Percentiles rank a stretch among this genome's conserved stretches.
These are phyloP conservation scores for Mionectes macconnelli DNA, from an alignment of 2,113 vertebrate species.

Conservation along the genomic window DNA sequence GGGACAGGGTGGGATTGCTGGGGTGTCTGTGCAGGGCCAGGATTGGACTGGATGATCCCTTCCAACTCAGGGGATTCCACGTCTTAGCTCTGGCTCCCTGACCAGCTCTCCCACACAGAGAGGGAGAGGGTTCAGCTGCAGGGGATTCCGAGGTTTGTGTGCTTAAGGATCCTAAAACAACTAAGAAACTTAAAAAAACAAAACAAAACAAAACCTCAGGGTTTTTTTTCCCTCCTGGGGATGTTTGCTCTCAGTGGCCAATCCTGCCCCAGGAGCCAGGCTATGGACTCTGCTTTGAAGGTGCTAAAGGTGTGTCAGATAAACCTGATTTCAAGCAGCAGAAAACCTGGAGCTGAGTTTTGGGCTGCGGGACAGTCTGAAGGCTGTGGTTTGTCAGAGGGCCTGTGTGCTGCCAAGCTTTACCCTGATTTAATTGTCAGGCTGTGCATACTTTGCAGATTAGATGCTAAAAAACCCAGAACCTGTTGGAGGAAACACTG, in stretches of 20 bases:
- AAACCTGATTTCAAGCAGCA: not conserved
- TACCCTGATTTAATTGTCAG: not conserved
- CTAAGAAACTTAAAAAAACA: slow-evolving; percentile 79
- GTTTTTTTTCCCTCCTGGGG: not conserved
- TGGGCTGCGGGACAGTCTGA: not conserved
- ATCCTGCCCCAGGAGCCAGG: not conserved
- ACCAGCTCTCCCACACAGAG: accelerated
- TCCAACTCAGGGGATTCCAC: not conserved
- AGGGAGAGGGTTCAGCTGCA: not conserved
- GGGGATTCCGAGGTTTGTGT: slow-evolving; percentile 89
- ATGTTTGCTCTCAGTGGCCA: not conserved
- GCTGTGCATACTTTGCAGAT: accelerated
- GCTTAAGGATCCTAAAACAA: slow-evolving; percentile 95
- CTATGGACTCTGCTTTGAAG: not conserved
- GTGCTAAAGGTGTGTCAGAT: not conserved
- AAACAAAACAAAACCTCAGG: slow-evolving; percentile 39
- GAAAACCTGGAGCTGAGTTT: not conserved
- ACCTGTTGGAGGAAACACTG: not conserved
- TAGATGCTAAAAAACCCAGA: not conserved
- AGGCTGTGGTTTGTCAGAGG: not conserved
- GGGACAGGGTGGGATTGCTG: not conserved
- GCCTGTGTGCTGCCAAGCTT: not conserved
- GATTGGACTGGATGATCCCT: not conserved
- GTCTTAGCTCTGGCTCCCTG: not conserved
- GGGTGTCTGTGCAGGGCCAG: not conserved